phyloP scores from a whole-genome alignment of 2,888 invertebrate genomes.

The Abrostola tripartita region DNA sequence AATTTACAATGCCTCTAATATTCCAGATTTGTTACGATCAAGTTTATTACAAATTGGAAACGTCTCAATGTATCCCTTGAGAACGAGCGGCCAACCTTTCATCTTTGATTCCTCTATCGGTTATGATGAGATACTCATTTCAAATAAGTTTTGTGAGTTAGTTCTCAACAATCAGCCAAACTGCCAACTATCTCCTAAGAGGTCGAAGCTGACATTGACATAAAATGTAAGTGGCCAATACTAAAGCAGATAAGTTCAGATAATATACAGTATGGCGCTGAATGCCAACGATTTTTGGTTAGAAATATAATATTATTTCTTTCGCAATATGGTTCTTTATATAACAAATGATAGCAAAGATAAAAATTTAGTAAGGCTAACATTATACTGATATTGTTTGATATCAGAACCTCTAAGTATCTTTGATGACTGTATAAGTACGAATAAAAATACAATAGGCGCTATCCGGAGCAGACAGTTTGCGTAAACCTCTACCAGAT shows the following conservation, averaged over 20 bases:
- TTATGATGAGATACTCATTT: conserved; percentile 63
- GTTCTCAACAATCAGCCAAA: conserved; percentile 47
- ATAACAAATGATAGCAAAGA: too few relatives aligned
- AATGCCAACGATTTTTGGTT: conserved; percentile 17
- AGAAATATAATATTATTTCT: conserved; percentile 25
- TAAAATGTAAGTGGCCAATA: conserved; percentile 37
- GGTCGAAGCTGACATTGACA: conserved; percentile 19
- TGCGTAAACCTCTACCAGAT: too few relatives aligned
- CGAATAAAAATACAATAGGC: too few relatives aligned
- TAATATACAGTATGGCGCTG: conserved; percentile 18
- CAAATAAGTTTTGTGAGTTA: conserved; percentile 57
- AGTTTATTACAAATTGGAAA: conserved; percentile 83
- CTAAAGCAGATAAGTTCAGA: conserved; percentile 26
- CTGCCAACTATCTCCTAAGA: conserved; percentile 29
- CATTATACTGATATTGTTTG: too few relatives aligned
- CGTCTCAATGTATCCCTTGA: conserved; percentile 73
- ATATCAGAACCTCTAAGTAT: too few relatives aligned
- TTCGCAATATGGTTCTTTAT: conserved; percentile 1
- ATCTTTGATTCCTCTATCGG: conserved; percentile 65
- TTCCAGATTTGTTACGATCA: conserved; percentile 81
- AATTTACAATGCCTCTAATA: conserved; percentile 80
- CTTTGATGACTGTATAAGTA: too few relatives aligned
- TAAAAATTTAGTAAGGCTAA: too few relatives aligned
- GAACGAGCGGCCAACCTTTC: conserved; percentile 66
- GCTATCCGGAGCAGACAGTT: too few relatives aligned